Conservation (phyloP, 2,113 vertebrate genomes). For the Pterocles burchelli region DNA sequence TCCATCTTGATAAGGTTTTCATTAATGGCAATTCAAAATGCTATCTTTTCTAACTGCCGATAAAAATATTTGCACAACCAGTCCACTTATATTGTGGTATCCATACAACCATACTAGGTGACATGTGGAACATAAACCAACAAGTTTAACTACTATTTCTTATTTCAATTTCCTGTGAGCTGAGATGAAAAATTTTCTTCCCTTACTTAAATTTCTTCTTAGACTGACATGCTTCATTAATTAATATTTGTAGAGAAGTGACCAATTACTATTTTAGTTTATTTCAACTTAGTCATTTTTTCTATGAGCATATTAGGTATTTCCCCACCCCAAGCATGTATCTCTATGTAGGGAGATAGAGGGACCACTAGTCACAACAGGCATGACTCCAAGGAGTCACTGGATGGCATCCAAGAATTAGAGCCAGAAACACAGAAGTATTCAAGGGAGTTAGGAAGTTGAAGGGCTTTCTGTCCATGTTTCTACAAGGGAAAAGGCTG, state of each 20-base stretch:
- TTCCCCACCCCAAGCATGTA: background rate
- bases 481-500: background rate
- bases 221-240: background rate
- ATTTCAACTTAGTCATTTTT: background rate
- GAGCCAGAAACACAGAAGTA: background rate
- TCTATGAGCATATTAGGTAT: accelerated
- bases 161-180: background rate
- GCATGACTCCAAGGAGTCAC: background rate
- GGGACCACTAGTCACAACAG: constrained; percentile 44
- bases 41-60: background rate
- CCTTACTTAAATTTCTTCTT: background rate
- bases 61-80: background rate
- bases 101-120: background rate
- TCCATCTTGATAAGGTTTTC: background rate
- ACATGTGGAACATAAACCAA: background rate
- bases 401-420: constrained; percentile 28
- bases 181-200: background rate
- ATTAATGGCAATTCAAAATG: background rate
- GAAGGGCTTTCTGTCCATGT: background rate
- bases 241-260: background rate
- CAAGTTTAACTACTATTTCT: background rate
- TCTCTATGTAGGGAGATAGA: constrained; percentile 2
- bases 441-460: background rate
- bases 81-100: background rate
- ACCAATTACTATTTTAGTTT: background rate